These are phyloP conservation scores for Dromas ardeola DNA, from an alignment of 2,113 vertebrate genomes.

Conservation along the genomic window DNA sequence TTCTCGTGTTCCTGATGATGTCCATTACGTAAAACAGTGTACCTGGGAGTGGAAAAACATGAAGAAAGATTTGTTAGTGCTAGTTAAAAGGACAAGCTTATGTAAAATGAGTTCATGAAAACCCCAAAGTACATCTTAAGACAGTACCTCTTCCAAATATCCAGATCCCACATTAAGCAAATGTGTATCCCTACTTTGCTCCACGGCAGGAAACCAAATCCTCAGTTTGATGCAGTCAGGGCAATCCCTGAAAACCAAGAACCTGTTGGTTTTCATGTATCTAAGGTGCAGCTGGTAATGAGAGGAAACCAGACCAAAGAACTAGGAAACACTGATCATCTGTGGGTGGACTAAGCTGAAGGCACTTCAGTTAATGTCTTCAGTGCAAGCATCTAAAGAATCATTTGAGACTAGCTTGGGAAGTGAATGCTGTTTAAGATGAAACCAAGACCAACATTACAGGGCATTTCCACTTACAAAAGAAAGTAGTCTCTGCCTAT, in stretches of 20 bases:
- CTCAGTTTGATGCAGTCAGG: neutral
- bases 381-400: neutral
- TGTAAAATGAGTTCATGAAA: neutral
- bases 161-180: neutral
- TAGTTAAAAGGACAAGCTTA: neutral
- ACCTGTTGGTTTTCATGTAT: neutral
- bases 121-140: neutral
- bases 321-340: neutral
- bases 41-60: slow-evolving; percentile 55
- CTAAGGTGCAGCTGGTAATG: neutral
- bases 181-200: neutral
- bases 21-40: slow-evolving; percentile 72
- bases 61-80: neutral
- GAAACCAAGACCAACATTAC: neutral
- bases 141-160: neutral
- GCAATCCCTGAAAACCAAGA: neutral
- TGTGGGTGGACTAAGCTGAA: neutral
- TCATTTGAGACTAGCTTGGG: neutral
- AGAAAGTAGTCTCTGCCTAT: neutral
- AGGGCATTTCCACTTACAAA: neutral
- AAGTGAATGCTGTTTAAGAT: neutral
- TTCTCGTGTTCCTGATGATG: slow-evolving; percentile 79
- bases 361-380: neutral
- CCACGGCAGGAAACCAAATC: neutral
- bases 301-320: neutral